Evolutionary conservation across 2,113 vertebrate genomes (phyloP).

Genomic region (Apaloderma vittatum): DNA sequence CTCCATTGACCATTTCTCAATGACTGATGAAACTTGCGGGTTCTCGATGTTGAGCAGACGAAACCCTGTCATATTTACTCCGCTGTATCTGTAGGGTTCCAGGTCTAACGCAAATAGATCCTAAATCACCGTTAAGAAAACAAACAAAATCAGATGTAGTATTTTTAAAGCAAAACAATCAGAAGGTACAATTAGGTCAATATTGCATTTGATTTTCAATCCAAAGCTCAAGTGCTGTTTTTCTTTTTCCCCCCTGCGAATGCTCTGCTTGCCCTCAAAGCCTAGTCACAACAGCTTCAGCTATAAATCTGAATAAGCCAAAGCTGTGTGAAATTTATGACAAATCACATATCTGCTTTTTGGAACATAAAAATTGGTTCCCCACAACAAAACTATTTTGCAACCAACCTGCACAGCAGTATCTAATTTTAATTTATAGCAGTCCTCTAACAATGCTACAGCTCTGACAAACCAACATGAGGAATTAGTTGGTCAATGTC

Average conservation of each 20-base stretch:
- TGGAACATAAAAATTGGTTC: neutral
- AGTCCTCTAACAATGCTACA: neutral
- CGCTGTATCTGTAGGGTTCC: conserved; percentile 96
- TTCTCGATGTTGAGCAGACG: conserved; percentile 92
- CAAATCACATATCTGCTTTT: neutral
- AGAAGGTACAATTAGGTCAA: neutral
- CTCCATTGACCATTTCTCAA: conserved; percentile 97
- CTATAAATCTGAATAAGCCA: neutral
- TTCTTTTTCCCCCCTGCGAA: neutral
- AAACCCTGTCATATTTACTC: conserved; percentile 98
- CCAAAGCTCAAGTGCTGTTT: neutral
- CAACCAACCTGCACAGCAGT: neutral
- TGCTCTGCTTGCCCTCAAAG: neutral
- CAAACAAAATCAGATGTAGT: neutral
- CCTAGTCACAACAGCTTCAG: neutral
- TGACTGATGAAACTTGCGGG: conserved; percentile 87
- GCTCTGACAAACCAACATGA: neutral
- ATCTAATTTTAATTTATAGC: neutral
- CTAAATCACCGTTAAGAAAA: conserved; percentile 68
- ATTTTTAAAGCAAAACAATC: neutral
- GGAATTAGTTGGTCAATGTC: neutral
- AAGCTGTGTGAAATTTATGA: neutral
- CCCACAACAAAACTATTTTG: neutral
- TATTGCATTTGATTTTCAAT: neutral
- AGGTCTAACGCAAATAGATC: conserved; percentile 95